A percentile compares a stretch with the other conserved stretches of the same genome.
Conservation (phyloP, 2,797 vertebrate genomes). For the Acanthiza pusilla region DNA sequence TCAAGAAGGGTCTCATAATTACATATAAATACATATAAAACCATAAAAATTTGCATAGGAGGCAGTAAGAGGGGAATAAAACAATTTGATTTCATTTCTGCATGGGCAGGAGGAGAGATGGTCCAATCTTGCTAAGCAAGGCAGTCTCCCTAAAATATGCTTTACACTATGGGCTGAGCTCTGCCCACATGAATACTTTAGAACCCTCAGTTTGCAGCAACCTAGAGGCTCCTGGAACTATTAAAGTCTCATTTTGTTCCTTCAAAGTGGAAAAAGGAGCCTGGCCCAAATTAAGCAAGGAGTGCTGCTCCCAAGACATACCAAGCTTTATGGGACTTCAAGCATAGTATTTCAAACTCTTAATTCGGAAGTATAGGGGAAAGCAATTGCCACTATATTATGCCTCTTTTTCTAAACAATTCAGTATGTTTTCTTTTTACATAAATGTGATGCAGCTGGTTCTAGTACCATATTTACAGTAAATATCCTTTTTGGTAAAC, state of each 20-base stretch:
- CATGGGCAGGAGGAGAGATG: not conserved
- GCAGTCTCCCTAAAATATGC: not conserved
- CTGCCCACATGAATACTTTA: not conserved
- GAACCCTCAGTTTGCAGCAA: constrained; percentile 25
- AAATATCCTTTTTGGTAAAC: constrained; percentile 66
- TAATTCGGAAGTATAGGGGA: constrained; percentile 71
- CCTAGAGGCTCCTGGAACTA: constrained; percentile 59
- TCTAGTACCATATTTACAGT: constrained; percentile 63
- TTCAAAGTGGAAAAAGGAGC: constrained; percentile 72
- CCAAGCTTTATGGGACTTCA: constrained; percentile 75
- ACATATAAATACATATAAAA: not conserved
- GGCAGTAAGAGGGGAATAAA: not conserved
- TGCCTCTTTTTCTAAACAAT: constrained; percentile 73
- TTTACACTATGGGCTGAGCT: not conserved
- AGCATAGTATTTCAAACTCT: constrained; percentile 72
- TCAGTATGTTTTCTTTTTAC: constrained; percentile 68
- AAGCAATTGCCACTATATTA: constrained; percentile 67
- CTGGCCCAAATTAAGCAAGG: constrained; percentile 74
- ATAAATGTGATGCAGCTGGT: constrained; percentile 75
- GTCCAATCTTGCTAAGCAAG: not conserved
- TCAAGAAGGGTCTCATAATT: not conserved
- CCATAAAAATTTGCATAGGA: not conserved
- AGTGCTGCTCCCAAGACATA: constrained; percentile 72
- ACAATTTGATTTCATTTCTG: not conserved
- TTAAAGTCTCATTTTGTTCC: constrained; percentile 67